phyloP scores from a whole-genome alignment of 2,113 vertebrate species.

The Neodon shergylaensis region DNA sequence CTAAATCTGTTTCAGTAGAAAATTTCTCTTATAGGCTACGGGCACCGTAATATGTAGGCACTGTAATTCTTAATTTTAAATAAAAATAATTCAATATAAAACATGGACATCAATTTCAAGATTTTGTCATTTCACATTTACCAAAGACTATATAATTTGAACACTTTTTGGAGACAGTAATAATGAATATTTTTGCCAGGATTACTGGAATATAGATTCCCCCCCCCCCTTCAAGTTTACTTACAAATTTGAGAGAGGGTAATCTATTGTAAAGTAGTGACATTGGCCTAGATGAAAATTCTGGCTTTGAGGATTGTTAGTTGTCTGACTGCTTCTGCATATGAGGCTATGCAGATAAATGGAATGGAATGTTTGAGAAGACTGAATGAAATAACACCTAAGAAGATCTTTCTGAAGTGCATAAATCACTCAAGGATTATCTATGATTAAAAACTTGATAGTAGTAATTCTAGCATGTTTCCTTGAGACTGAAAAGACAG shows the following conservation, averaged over 20 bases:
- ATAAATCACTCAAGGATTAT: neutral
- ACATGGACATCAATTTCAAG: neutral
- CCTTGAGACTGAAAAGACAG: neutral
- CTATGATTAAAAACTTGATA: neutral
- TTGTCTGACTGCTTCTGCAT: neutral
- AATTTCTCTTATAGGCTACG: neutral
- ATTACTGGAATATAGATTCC: neutral
- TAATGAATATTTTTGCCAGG: neutral
- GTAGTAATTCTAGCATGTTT: neutral
- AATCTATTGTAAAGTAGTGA: neutral
- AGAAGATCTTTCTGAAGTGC: neutral
- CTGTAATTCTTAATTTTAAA: neutral
- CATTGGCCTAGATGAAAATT: neutral
- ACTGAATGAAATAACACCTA: neutral
- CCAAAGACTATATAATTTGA: neutral
- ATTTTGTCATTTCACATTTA: neutral
- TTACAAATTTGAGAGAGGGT: neutral
- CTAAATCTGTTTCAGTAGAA: slow-evolving; percentile 37
- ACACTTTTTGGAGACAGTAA: neutral
- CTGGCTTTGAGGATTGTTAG: neutral
- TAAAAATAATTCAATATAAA: slow-evolving; percentile 16
- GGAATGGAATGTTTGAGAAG: neutral
- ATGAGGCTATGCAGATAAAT: neutral
- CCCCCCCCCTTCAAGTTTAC: neutral
- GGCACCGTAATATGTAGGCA: neutral